phyloP scores from a whole-genome alignment of 2,113 vertebrate species.

The Hassar affinis region DNA sequence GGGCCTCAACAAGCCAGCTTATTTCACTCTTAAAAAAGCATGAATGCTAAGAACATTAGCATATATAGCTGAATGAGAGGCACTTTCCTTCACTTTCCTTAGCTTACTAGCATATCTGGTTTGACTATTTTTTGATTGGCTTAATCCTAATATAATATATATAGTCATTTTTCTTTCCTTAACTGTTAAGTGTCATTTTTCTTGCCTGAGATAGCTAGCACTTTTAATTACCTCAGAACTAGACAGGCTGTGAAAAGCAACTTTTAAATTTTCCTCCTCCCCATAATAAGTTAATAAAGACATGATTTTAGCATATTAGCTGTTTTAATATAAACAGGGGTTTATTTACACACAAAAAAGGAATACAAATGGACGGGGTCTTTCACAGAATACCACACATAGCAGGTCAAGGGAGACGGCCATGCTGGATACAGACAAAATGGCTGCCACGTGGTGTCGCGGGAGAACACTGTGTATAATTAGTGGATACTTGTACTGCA shows the following conservation, averaged over 20 bases:
- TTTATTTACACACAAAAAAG: constrained; percentile 43
- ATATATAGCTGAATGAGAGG: background rate
- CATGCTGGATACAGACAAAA: constrained; percentile 65
- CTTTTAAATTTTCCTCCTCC: background rate
- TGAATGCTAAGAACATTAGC: background rate
- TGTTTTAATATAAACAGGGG: constrained; percentile 3
- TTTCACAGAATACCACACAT: constrained; percentile 45
- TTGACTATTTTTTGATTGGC: background rate
- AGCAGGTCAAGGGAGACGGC: constrained; percentile 47
- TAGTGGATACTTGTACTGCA: background rate
- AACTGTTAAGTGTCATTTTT: too few relatives aligned
- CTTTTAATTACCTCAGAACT: background rate
- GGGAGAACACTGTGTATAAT: constrained; percentile 19
- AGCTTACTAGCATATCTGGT: background rate
- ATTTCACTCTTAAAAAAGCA: background rate
- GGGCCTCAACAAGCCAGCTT: background rate
- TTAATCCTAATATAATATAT: background rate
- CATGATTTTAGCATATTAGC: constrained; percentile 16
- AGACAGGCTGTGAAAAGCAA: background rate
- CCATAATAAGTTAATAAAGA: constrained; percentile 16
- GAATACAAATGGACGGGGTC: background rate
- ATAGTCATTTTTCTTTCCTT: background rate
- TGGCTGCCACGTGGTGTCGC: constrained; percentile 37
- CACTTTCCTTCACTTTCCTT: background rate
- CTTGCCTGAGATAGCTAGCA: background rate